A percentile compares a stretch with the other conserved stretches of the same genome.
phyloP scores from a whole-genome alignment of 2,797 vertebrate genomes.

The Scarus forsteni region DNA sequence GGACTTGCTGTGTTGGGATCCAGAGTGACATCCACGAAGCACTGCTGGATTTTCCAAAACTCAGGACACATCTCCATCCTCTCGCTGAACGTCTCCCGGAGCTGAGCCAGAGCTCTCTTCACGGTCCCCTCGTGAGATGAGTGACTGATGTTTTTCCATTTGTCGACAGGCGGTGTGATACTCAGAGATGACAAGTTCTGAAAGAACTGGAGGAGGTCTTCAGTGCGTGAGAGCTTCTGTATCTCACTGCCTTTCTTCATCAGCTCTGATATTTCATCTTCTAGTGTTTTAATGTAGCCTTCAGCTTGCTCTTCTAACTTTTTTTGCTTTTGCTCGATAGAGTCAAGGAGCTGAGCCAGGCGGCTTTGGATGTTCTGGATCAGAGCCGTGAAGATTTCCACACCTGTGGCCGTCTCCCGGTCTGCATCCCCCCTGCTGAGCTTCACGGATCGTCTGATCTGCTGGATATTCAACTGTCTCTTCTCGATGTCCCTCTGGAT shows the following conservation, averaged over 20 bases:
- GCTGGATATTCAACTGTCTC: not conserved
- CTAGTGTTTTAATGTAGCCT: conserved; percentile 2
- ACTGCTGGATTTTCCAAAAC: conserved; percentile 5
- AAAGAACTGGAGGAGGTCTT: conserved; percentile 10
- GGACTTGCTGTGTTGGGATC: conserved; percentile 10
- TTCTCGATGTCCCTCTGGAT: not conserved
- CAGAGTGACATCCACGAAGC: conserved; percentile 2
- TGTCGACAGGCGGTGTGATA: not conserved
- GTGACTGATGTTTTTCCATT: conserved; percentile 7
- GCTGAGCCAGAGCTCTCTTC: not conserved
- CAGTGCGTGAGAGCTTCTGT: not conserved
- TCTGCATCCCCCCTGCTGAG: conserved; percentile 4
- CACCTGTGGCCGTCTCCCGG: not conserved
- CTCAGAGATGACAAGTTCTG: not conserved
- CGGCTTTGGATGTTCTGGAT: not conserved
- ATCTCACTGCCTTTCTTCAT: not conserved
- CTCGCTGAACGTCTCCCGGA: not conserved
- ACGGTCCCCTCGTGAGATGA: not conserved
- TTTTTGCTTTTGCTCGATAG: not conserved
- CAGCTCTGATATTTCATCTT: not conserved
- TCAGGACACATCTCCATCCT: not conserved
- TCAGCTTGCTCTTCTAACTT: not conserved
- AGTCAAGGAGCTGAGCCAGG: conserved; percentile 1
- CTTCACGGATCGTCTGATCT: not conserved
- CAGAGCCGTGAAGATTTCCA: conserved; percentile 3